Evolutionary conservation across 1,140 invertebrate species (phyloP).

Genomic region (Nephotettix cincticeps): DNA sequence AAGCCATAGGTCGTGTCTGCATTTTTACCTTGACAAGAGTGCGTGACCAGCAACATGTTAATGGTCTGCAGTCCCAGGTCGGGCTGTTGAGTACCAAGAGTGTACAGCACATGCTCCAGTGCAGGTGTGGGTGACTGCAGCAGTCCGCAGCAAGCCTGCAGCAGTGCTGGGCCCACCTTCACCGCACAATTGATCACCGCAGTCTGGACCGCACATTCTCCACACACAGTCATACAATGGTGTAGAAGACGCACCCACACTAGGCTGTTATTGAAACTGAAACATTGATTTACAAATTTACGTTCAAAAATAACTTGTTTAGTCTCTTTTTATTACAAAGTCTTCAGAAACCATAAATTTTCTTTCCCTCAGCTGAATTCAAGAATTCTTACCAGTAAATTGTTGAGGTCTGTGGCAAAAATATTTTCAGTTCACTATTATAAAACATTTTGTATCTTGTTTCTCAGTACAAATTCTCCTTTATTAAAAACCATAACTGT

Average conservation of each 20-base stretch:
- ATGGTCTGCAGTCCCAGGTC: slow-evolving; percentile 59
- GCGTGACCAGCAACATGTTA: slow-evolving; percentile 56
- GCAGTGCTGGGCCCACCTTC: slow-evolving; percentile 65
- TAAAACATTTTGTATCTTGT: too few relatives aligned
- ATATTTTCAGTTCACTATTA: too few relatives aligned
- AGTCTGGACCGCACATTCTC: slow-evolving; percentile 46
- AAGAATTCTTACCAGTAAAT: too few relatives aligned
- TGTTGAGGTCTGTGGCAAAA: too few relatives aligned
- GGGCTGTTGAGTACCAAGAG: slow-evolving; percentile 58
- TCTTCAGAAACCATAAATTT: too few relatives aligned
- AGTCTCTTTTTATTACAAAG: too few relatives aligned
- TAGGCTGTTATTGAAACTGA: slow-evolving; percentile 49
- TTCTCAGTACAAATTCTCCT: too few relatives aligned
- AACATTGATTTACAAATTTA: too few relatives aligned
- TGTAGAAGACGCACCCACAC: slow-evolving; percentile 68
- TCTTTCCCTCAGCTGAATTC: too few relatives aligned
- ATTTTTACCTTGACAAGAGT: slow-evolving; percentile 14
- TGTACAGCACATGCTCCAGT: slow-evolving; percentile 60
- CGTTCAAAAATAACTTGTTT: too few relatives aligned
- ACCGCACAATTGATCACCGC: slow-evolving; percentile 60
- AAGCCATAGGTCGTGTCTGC: too few relatives aligned
- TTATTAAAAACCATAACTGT: too few relatives aligned
- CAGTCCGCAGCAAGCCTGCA: slow-evolving; percentile 72
- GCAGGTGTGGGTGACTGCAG: slow-evolving; percentile 66
- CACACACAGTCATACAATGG: slow-evolving; percentile 60